These are phyloP conservation scores for Cepphus grylle DNA, from an alignment of 2,113 vertebrate species.

Conservation along the genomic window DNA sequence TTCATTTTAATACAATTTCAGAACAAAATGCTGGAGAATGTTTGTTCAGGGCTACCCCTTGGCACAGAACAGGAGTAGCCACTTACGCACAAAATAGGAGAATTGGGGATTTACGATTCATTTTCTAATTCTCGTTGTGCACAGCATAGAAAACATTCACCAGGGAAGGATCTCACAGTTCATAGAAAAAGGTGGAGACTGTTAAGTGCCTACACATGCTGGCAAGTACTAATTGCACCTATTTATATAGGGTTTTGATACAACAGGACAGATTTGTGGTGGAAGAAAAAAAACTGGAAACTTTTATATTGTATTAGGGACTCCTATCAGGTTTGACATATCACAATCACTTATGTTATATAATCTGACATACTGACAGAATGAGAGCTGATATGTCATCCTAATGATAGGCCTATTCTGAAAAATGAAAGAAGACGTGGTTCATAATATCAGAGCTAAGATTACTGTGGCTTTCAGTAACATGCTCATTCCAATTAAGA, in stretches of 20 bases:
- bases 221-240: not conserved
- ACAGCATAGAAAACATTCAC: not conserved
- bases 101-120: not conserved
- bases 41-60: not conserved
- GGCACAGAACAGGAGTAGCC: rapidly evolving
- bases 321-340: not conserved
- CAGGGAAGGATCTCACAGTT: not conserved
- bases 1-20: not conserved
- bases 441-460: slow-evolving; percentile 4
- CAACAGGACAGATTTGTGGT: not conserved
- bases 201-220: not conserved
- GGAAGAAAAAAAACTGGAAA: not conserved
- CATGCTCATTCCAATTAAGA: not conserved
- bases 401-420: not conserved
- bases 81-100: not conserved
- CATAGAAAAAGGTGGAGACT: not conserved
- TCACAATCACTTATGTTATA: not conserved
- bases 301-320: not conserved
- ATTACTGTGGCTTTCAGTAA: not conserved
- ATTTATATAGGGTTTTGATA: not conserved
- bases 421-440: not conserved
- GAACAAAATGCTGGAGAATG: not conserved
- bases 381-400: not conserved
- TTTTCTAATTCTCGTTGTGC: not conserved
- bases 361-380: slow-evolving; percentile 26